Conservation (phyloP, 92 coral and sea anemone species). For the Ricordea florida region DNA sequence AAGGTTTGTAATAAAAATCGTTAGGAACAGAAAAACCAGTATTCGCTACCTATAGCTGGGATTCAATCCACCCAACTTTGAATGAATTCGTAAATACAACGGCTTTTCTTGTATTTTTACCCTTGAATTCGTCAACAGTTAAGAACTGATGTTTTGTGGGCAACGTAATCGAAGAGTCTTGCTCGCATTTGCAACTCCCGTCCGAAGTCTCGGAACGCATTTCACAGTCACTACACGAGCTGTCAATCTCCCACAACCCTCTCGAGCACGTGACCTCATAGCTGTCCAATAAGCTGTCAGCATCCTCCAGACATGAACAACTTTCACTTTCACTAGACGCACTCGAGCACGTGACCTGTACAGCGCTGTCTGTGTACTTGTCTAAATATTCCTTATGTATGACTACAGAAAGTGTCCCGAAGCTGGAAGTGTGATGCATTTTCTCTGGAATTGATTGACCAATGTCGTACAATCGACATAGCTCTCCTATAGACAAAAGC, state of each 20-base stretch:
- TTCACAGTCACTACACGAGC: not conserved
- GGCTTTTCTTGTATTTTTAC: not conserved
- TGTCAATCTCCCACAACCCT: not conserved
- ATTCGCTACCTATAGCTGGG: too few species aligned
- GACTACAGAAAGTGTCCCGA: not conserved
- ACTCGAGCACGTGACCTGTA: not conserved
- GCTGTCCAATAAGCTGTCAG: not conserved
- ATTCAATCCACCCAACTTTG: constrained; percentile 5
- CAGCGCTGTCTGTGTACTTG: not conserved
- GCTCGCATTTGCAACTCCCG: not conserved
- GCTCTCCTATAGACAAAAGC: not conserved
- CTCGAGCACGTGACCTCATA: not conserved
- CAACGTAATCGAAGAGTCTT: not conserved
- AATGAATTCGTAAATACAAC: not conserved
- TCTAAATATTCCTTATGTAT: too few species aligned
- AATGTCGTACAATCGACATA: not conserved
- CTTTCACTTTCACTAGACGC: not conserved
- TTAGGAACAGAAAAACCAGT: too few species aligned
- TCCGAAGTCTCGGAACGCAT: not conserved
- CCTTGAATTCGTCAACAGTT: not conserved
- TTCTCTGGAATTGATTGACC: too few species aligned
- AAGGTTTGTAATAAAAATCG: too few species aligned
- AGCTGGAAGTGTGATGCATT: not conserved
- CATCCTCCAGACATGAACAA: too few species aligned
- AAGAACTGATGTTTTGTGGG: not conserved